These are phyloP conservation scores for Pachycephus smyrnensis DNA, from an alignment of 2,888 invertebrate genomes.

Conservation along the genomic window DNA sequence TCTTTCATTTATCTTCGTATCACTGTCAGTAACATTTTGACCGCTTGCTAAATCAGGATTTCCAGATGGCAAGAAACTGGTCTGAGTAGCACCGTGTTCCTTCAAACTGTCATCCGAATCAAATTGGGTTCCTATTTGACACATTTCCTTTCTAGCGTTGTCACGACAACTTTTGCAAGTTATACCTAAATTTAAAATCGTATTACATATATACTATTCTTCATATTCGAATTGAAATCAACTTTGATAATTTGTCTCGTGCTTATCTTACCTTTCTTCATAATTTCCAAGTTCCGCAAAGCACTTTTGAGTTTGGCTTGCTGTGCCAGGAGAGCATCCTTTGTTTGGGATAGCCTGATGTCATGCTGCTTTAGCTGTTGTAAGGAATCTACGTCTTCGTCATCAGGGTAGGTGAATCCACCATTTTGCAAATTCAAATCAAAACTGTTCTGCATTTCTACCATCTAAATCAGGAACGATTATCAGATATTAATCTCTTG, in stretches of 20 bases:
- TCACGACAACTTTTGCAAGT: slow-evolving; percentile 49
- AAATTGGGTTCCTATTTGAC: slow-evolving; percentile 58
- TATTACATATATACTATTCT: not conserved
- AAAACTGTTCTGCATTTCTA: slow-evolving; percentile 72
- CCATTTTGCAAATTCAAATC: slow-evolving; percentile 73
- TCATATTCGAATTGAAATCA: not conserved
- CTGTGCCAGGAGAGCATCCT: slow-evolving; percentile 73
- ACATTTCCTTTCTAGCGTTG: slow-evolving; percentile 53
- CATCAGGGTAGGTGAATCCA: slow-evolving; percentile 74
- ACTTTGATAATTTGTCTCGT: not conserved
- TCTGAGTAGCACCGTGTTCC: slow-evolving; percentile 56
- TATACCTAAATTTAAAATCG: slow-evolving; percentile 35
- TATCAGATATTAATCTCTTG: not conserved
- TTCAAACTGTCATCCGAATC: slow-evolving; percentile 50
- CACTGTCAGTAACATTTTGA: slow-evolving; percentile 59
- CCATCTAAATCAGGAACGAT: slow-evolving; percentile 69
- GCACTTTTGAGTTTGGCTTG: slow-evolving; percentile 72
- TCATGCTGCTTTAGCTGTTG: slow-evolving; percentile 76
- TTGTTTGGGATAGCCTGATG: slow-evolving; percentile 74
- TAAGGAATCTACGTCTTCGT: slow-evolving; percentile 73
- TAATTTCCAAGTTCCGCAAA: slow-evolving; percentile 64
- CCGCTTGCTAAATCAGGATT: slow-evolving; percentile 51
- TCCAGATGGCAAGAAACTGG: slow-evolving; percentile 44
- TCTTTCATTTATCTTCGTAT: slow-evolving; percentile 66
- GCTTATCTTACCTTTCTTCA: slow-evolving; percentile 56